Base-by-base conservation (phyloP, 2,888 invertebrate genomes). In the Spilarctia lutea region DNA sequence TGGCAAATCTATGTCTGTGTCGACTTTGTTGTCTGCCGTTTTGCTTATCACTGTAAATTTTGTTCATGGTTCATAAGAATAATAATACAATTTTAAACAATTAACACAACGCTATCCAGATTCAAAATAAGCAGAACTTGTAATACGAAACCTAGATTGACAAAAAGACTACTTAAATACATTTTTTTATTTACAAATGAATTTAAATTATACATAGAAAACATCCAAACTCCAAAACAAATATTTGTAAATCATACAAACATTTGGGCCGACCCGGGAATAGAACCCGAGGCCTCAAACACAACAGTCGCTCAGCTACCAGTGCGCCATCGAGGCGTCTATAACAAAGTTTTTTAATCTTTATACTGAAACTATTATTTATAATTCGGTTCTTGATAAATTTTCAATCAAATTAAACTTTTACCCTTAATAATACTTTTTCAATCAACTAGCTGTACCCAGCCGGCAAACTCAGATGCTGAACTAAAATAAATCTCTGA, bases 1-100 rank as follows among this genome's bases (percentile, higher is more conserved):
- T 0, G 97, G 97, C 8, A 97, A 83, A 66, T 96, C 96, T 4
- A 96, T 88, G 70, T 96, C 96, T 3, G 93, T 89, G 18, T 96
- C 94, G 69, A 87, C 83, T 91, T 96, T 88, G 88, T 89, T 86
- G 83, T 95, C 91, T 18, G 81, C 73, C 20, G 85, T 84, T 84
- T 94, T 94, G 75, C 87, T 90, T 65, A 89, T 83, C 72, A 84
- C 89, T 90, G 76, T n/a, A 56, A 45, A 18, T 48, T 48, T 39
- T 39, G 39, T 39, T 39, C 11, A 39, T 35, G 35, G 35, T 39
- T 39, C 45, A 45, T 45, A 45, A 45, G 13, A 2, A 45, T 45
- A 4, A 16, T 45, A 16, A 16, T 45, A 45, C 16, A 45, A 45
- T 45, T 16, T 16, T 4, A 7, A 16, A 45, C 45, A 45, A 16